Evolutionary conservation across 2,797 vertebrate species (phyloP), one percentile per base, ranked within the genome.

Genomic region (Melopsittacus undulatus): DNA sequence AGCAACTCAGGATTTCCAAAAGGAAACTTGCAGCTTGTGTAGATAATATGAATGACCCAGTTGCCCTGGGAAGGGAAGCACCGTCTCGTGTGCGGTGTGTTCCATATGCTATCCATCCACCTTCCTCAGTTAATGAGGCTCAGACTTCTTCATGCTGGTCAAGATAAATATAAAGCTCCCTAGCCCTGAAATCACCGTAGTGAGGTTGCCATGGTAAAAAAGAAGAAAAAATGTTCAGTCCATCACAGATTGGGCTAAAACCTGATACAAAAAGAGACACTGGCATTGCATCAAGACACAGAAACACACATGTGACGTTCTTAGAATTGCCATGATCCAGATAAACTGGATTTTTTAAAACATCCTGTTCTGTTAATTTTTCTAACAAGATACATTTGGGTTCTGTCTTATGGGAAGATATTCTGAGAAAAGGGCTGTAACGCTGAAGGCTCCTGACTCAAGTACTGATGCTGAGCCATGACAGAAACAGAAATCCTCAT

Each of bases 151-250:
- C 76, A 36, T 38, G 43, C 74, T 77, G 81, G 92, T 91, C 93
- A 95, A 94, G 94, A 96, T 54, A 93, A 89, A 89, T 83, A 94
- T 68, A 96, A 94, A 95, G 92, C 83, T 91, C 90, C 83, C 83
- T 92, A 92, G 70, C 51, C 81, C 49, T 63, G 79, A n/a, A 20
- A 93, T 87, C 90, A 88, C 94, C 75, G 89, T 79, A 93, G 94
- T 74, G 88, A 92, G 48, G 96, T 94, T 97, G 95, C 96, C 90
- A 96, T 92, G 89, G 96, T 38, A 76, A 97, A 96, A 92, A 87
- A 75, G 82, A 80, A 43, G 23, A 49, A 36, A 51, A 83, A 78
- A 78, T 54, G 34, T 20, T 77, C 74, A 75, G 70, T 93, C 83
- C 83, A 83, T 85, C 45, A 67, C 11, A 52, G n/a, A 59, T 80